Evolutionary conservation across 2,888 invertebrate species (phyloP).

Genomic region (Phaonia tiefii): DNA sequence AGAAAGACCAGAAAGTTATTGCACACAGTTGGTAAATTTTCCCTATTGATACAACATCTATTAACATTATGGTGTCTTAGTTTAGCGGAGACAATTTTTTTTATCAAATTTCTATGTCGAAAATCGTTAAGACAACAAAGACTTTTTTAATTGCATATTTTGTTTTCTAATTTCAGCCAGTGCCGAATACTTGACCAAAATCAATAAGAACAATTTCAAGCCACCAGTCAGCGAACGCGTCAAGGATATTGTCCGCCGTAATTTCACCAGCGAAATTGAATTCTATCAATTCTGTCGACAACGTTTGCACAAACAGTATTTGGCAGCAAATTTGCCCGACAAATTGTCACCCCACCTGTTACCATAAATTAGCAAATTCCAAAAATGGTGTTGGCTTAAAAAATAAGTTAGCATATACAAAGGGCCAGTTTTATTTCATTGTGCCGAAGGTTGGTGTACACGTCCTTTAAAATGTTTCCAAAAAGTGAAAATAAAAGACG

Average conservation of each 20-base stretch:
- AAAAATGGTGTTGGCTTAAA: background rate
- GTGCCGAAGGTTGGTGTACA: no score
- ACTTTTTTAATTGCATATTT: no score
- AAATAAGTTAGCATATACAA: background rate
- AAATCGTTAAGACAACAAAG: no score
- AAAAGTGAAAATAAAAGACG: no score
- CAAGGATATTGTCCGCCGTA: constrained; percentile 90
- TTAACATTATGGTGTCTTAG: no score
- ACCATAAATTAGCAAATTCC: constrained; percentile 51
- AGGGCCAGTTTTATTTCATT: no score
- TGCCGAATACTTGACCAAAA: constrained; percentile 87
- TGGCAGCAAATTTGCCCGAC: constrained; percentile 84
- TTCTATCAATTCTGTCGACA: constrained; percentile 95
- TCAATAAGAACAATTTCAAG: constrained; percentile 93
- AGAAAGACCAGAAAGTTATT: no score
- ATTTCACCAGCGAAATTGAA: constrained; percentile 94
- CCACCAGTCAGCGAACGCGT: constrained; percentile 92
- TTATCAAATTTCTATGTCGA: background rate
- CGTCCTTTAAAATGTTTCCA: no score
- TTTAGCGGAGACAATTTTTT: no score
- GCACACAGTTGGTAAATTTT: no score
- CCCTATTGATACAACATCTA: no score
- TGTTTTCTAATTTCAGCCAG: constrained; percentile 82
- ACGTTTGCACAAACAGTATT: constrained; percentile 89
- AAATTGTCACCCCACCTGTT: constrained; percentile 69